Evolutionary conservation across 2,888 invertebrate species (phyloP).

Genomic region (Sceliomorpha sp.): DNA sequence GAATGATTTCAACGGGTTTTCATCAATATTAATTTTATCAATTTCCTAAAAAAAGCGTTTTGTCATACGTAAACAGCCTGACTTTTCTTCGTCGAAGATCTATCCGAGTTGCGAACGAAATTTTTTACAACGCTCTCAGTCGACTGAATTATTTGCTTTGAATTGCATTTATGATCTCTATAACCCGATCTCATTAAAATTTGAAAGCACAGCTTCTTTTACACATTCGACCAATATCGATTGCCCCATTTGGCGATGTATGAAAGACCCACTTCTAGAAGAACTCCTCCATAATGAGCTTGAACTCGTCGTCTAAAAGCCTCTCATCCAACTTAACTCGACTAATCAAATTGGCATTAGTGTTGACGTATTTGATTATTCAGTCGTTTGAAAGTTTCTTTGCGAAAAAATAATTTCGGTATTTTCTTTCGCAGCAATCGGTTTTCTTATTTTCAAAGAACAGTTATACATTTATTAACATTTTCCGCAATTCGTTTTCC

Average conservation of each 20-base stretch:
- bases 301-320: conserved; percentile 37
- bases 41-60: no score
- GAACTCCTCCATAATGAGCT: conserved; percentile 45
- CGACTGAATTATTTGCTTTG: conserved; percentile 27
- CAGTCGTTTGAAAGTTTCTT: conserved; percentile 15
- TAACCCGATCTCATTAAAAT: conserved; percentile 42
- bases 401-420: conserved; percentile 11
- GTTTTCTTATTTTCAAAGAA: no score
- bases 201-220: conserved; percentile 28
- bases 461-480: no score
- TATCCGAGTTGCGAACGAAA: conserved; percentile 19
- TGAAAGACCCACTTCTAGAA: conserved; percentile 45
- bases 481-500: no score
- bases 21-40: no score
- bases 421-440: no score
- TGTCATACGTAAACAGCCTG: no score
- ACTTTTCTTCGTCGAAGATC: no score
- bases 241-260: conserved; percentile 43
- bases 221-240: conserved; percentile 33
- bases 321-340: conserved; percentile 41
- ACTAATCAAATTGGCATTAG: conserved; percentile 47
- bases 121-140: conserved; percentile 10
- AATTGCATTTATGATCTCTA: conserved; percentile 26
- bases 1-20: no score
- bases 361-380: conserved; percentile 37